phyloP scores from a whole-genome alignment of 2,113 vertebrate genomes.

The Hemichromis elongatus region DNA sequence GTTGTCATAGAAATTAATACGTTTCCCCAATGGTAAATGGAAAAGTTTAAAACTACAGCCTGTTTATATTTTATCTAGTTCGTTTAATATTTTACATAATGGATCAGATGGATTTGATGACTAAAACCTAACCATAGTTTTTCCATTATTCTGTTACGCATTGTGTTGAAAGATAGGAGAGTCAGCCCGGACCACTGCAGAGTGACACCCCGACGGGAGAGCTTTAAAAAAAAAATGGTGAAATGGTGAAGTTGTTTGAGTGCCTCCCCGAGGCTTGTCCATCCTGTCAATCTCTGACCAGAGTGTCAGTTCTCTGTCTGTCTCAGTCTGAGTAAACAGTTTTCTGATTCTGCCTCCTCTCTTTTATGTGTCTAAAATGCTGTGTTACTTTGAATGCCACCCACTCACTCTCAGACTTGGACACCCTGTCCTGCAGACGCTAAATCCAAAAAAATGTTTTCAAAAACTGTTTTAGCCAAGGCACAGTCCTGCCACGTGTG shows the following conservation, averaged over 20 bases:
- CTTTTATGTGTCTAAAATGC: background rate
- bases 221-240: background rate
- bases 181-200: background rate
- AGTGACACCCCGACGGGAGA: background rate
- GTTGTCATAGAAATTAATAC: background rate
- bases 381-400: constrained; percentile 9
- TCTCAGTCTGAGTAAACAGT: constrained; percentile 12
- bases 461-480: background rate
- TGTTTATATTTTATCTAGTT: background rate
- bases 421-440: background rate
- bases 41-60: background rate
- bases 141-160: background rate
- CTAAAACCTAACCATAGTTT: background rate
- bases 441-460: background rate
- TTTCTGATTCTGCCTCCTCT: constrained; percentile 3
- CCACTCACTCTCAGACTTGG: constrained; percentile 5
- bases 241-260: background rate
- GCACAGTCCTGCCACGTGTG: background rate
- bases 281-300: constrained; percentile 16
- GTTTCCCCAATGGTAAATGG: fast-evolving
- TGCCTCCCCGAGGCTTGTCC: constrained; percentile 7
- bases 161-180: background rate
- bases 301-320: constrained; percentile 13
- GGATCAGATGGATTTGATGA: background rate
- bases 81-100: background rate